These are phyloP conservation scores for Quadroppia sp. DNA, from an alignment of 2,888 invertebrate genomes.

Conservation along the genomic window DNA sequence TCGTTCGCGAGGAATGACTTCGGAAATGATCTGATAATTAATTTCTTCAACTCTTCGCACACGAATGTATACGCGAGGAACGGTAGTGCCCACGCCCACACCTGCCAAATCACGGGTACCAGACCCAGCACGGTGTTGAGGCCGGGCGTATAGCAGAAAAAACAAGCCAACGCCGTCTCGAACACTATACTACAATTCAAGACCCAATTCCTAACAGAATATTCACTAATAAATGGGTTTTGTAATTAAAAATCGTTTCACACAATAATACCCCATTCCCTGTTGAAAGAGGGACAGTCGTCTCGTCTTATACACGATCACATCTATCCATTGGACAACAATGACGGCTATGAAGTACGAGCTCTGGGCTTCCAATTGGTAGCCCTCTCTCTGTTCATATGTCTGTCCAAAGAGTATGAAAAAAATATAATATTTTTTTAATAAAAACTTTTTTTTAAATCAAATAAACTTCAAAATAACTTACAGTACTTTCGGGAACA, in stretches of 20 bases:
- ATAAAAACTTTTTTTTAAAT: neutral
- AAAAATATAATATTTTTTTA: neutral
- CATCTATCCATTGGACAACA: conserved; percentile 56
- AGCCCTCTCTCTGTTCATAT: too few relatives aligned
- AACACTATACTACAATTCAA: conserved; percentile 91
- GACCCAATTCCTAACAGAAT: conserved; percentile 71
- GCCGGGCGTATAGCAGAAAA: conserved; percentile 93
- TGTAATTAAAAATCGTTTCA: neutral
- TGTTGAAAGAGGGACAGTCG: conserved; percentile 55
- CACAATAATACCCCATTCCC: conserved; percentile 53
- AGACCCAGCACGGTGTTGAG: conserved; percentile 66
- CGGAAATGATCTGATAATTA: too few relatives aligned
- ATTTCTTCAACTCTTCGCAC: too few relatives aligned
- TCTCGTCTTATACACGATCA: conserved; percentile 56
- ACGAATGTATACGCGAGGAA: too few relatives aligned
- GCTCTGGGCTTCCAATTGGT: conserved; percentile 56
- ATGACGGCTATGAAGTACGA: conserved; percentile 56
- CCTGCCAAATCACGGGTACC: conserved; percentile 2
- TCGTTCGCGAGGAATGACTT: too few relatives aligned
- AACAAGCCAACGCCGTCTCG: conserved; percentile 89
- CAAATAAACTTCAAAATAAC: too few relatives aligned
- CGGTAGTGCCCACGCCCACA: too few relatives aligned
- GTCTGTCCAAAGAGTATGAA: conserved; percentile 51
- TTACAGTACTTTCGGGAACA: too few relatives aligned
- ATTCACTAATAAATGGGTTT: neutral